phyloP scores from a whole-genome alignment of 1,140 invertebrate species.

The Glomeris maerens region DNA sequence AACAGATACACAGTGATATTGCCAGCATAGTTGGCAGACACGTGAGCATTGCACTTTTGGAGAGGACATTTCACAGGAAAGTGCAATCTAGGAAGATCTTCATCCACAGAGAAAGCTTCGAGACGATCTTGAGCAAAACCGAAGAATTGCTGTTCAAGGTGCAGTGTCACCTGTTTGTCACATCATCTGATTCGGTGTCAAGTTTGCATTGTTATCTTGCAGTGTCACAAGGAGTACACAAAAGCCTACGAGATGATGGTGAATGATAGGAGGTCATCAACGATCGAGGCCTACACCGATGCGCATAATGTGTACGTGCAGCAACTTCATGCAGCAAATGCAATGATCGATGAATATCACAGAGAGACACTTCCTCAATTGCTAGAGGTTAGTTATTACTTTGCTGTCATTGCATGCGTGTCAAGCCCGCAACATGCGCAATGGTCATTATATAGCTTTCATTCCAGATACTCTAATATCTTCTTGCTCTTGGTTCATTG shows the following conservation, averaged over 20 bases:
- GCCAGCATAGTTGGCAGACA: slow-evolving; percentile 66
- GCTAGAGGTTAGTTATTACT: slow-evolving; percentile 44
- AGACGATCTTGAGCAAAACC: slow-evolving; percentile 71
- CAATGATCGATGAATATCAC: slow-evolving; percentile 57
- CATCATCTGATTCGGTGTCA: not conserved
- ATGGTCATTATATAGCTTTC: no score
- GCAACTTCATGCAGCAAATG: slow-evolving; percentile 80
- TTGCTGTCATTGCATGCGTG: not conserved
- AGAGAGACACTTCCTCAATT: slow-evolving; percentile 58
- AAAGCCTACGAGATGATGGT: slow-evolving; percentile 57
- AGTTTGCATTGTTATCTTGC: slow-evolving; percentile 27
- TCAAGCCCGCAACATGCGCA: not conserved
- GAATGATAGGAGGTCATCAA: slow-evolving; percentile 42
- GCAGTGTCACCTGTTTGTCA: slow-evolving; percentile 19
- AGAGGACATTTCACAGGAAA: slow-evolving; percentile 80
- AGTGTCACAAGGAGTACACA: slow-evolving; percentile 74
- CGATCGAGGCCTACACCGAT: slow-evolving; percentile 65
- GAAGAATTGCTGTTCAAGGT: slow-evolving; percentile 77
- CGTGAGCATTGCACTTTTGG: slow-evolving; percentile 70
- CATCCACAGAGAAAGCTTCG: slow-evolving; percentile 76
- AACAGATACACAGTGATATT: slow-evolving; percentile 57
- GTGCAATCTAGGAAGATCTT: slow-evolving; percentile 84
- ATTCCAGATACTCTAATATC: no score
- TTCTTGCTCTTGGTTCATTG: no score
- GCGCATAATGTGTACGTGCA: slow-evolving; percentile 87